A percentile compares a stretch with the other conserved stretches of the same genome.
Conservation (phyloP, 2,113 vertebrate species). For the Tychaedon coryphoeus region DNA sequence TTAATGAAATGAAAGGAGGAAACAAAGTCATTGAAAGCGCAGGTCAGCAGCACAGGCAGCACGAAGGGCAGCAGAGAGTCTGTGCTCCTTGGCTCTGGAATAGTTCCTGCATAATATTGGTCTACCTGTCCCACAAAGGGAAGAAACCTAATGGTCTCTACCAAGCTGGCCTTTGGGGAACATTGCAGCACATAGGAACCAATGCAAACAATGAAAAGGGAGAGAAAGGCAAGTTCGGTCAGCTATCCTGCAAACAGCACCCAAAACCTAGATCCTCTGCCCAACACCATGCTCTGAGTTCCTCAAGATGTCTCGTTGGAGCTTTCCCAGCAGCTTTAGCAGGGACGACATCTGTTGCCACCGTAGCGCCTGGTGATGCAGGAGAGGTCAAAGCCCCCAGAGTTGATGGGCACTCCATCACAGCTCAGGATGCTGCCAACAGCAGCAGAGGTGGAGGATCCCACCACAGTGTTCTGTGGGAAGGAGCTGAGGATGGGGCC, state of each 20-base stretch:
- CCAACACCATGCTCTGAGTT: neutral
- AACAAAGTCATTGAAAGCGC: neutral
- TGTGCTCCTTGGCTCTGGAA: accelerated
- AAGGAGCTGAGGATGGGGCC: neutral
- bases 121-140: neutral
- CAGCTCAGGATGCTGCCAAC: neutral
- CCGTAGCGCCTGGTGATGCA: neutral
- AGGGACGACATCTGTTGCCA: neutral
- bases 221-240: neutral
- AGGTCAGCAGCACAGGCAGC: neutral
- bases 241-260: neutral
- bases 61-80: neutral
- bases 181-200: neutral
- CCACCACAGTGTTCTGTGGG: neutral
- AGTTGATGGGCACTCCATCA: neutral
- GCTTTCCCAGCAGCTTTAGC: neutral
- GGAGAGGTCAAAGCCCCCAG: neutral
- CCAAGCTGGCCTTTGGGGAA: neutral
- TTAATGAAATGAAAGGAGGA: neutral
- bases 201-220: neutral
- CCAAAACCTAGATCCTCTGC: neutral
- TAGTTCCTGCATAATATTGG: neutral
- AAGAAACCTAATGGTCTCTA: neutral
- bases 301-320: neutral
- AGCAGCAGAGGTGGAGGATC: neutral